Percentiles rank a stretch among this genome's conserved stretches.
These are phyloP conservation scores for Oriolus oriolus DNA, from an alignment of 2,113 vertebrate genomes.

Conservation along the genomic window DNA sequence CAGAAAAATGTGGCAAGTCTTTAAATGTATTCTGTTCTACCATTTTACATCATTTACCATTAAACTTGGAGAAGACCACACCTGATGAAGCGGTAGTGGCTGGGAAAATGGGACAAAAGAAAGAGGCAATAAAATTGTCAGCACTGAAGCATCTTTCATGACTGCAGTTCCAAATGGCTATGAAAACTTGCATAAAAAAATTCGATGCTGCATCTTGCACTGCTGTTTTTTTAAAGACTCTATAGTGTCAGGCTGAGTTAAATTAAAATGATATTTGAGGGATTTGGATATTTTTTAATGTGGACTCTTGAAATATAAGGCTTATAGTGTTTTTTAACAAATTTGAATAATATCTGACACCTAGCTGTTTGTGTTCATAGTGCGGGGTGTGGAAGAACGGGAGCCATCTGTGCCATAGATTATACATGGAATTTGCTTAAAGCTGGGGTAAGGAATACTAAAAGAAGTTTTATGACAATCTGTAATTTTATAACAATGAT, in stretches of 20 bases:
- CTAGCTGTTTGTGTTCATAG: slow-evolving; percentile 71
- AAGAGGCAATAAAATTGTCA: neutral
- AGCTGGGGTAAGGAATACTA: slow-evolving; percentile 85
- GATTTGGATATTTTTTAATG: fast-evolving
- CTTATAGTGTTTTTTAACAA: neutral
- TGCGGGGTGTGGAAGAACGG: slow-evolving; percentile 97
- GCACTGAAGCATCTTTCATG: neutral
- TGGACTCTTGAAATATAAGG: neutral
- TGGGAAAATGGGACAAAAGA: neutral
- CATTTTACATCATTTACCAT: neutral
- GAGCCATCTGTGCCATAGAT: slow-evolving; percentile 98
- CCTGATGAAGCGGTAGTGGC: neutral
- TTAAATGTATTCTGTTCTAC: neutral
- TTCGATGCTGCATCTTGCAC: neutral
- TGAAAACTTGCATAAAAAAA: neutral
- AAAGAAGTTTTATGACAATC: neutral
- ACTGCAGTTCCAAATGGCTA: neutral
- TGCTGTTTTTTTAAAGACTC: neutral
- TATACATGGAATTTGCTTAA: slow-evolving; percentile 99
- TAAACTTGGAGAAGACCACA: neutral
- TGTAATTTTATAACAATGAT: neutral
- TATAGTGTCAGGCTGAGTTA: neutral
- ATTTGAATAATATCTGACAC: neutral
- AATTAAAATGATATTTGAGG: neutral
- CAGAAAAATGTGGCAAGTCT: neutral